A percentile compares a stretch with the other conserved stretches of the same genome.
Evolutionary conservation across 2,888 invertebrate genomes (phyloP).

Genomic region (Perizoma affinitatum): DNA sequence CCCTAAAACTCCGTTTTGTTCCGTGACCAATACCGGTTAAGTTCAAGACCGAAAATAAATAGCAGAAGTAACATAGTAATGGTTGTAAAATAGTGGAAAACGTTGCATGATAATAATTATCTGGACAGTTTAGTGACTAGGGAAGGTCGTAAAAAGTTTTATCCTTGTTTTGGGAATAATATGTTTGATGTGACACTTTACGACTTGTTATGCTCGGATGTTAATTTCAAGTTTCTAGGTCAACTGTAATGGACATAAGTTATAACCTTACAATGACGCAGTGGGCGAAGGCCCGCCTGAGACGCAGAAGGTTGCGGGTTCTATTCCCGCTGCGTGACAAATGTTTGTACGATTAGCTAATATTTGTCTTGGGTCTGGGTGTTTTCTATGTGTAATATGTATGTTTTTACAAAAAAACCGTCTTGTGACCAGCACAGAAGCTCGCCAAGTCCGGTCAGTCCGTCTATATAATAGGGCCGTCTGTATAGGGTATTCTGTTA

Average conservation of each 20-base stretch:
- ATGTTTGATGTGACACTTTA: constrained; percentile 34
- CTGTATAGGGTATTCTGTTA: too few species aligned
- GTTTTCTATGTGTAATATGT: too few species aligned
- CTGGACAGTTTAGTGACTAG: constrained; percentile 26
- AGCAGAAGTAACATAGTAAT: constrained; percentile 1
- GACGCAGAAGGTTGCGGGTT: too few species aligned
- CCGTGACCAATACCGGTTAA: constrained; percentile 3
- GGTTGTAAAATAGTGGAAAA: neutral
- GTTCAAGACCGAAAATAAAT: neutral
- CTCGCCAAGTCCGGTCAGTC: too few species aligned
- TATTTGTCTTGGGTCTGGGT: too few species aligned
- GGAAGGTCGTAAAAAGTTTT: constrained; percentile 37
- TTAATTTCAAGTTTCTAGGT: constrained; percentile 30
- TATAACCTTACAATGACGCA: neutral
- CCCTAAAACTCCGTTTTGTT: neutral
- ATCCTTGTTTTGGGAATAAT: constrained; percentile 38
- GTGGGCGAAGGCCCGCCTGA: too few species aligned
- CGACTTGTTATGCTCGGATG: constrained; percentile 32
- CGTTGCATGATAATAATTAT: constrained; percentile 3
- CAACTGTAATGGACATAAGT: constrained; percentile 8
- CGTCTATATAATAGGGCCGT: too few species aligned
- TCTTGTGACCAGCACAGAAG: too few species aligned
- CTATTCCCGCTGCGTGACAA: too few species aligned
- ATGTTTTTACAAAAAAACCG: too few species aligned
- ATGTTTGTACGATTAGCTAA: too few species aligned